phyloP scores from a whole-genome alignment of 2,888 invertebrate species.

The Aporophyla nigra region DNA sequence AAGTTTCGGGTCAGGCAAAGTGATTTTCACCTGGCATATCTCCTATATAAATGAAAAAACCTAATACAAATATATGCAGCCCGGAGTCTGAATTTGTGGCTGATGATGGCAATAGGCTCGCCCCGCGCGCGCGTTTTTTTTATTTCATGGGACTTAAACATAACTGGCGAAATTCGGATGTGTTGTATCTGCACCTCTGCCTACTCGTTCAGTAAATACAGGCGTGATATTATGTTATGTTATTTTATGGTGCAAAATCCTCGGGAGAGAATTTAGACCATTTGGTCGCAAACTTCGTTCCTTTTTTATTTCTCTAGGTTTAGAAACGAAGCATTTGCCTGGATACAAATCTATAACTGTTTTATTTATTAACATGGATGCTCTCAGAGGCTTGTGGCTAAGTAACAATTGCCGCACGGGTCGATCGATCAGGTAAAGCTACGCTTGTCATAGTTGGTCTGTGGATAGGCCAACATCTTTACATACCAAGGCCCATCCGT shows the following conservation, averaged over 20 bases:
- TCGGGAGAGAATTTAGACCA: neutral
- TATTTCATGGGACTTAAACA: neutral
- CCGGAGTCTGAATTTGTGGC: neutral
- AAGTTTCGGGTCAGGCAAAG: too few relatives aligned
- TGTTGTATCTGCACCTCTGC: too few relatives aligned
- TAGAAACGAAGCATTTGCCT: neutral
- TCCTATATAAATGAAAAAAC: too few relatives aligned
- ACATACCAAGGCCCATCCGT: too few relatives aligned
- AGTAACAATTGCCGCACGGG: too few relatives aligned
- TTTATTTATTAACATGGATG: neutral
- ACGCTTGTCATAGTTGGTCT: too few relatives aligned
- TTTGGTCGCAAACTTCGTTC: neutral
- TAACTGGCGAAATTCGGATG: neutral
- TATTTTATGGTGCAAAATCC: neutral
- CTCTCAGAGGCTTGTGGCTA: neutral
- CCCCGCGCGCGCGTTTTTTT: too few relatives aligned
- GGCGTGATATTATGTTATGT: neutral
- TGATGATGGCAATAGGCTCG: neutral
- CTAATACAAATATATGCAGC: too few relatives aligned
- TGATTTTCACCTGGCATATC: too few relatives aligned
- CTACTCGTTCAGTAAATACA: too few relatives aligned
- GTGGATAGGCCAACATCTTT: too few relatives aligned
- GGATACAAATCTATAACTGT: neutral
- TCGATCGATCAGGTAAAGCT: too few relatives aligned
- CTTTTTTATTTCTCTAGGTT: neutral